Evolutionary conservation across 2,888 invertebrate genomes (phyloP).

Genomic region (Ennomos erosarius): DNA sequence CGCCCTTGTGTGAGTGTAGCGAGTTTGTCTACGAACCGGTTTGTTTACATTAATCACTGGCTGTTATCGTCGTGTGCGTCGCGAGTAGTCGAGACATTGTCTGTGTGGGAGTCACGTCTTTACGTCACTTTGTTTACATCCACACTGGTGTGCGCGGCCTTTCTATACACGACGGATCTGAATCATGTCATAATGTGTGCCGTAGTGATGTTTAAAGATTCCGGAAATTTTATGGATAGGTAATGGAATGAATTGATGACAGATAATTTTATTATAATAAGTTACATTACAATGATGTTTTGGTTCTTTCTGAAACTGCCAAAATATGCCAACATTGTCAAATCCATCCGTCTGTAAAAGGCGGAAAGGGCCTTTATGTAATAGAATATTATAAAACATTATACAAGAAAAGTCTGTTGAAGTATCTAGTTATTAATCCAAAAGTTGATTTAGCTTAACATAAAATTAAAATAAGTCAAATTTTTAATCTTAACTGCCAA

Average conservation of each 20-base stretch:
- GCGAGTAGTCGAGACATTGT: conserved; percentile 40
- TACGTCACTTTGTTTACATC: conserved; percentile 83
- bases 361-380: no score
- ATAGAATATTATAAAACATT: no score
- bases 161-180: conserved; percentile 40
- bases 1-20: conserved; percentile 45
- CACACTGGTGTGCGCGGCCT: conserved; percentile 51
- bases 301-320: no score
- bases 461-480: no score
- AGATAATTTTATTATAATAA: background rate
- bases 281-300: no score
- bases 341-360: no score
- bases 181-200: conserved; percentile 50
- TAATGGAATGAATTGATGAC: no score
- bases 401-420: no score
- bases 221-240: conserved; percentile 3
- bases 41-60: conserved; percentile 80
- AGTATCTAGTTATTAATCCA: no score
- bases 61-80: conserved; percentile 57
- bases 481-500: no score
- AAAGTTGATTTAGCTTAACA: no score
- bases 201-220: conserved; percentile 27
- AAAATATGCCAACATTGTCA: no score
- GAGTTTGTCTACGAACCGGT: conserved; percentile 64
- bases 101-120: conserved; percentile 72